A percentile compares a stretch with the other conserved stretches of the same genome.
These are phyloP conservation scores for Eumerus sabulonum DNA, from an alignment of 2,888 invertebrate genomes.

Conservation along the genomic window DNA sequence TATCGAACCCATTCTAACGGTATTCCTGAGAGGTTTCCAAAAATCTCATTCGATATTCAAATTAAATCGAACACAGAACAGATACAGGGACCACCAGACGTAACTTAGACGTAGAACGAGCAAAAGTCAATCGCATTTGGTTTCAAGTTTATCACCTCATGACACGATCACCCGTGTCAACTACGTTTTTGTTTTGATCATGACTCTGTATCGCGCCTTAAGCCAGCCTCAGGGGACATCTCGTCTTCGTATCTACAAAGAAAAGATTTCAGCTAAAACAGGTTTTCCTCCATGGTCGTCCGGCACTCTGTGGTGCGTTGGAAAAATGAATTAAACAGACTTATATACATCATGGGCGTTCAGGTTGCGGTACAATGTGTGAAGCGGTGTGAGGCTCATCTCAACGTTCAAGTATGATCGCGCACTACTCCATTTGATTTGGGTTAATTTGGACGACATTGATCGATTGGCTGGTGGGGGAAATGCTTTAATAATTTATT, in stretches of 20 bases:
- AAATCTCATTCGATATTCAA: too few relatives aligned
- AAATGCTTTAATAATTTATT: not conserved
- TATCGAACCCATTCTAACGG: too few relatives aligned
- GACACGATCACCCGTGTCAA: too few relatives aligned
- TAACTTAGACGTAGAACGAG: too few relatives aligned
- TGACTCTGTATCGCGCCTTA: not conserved
- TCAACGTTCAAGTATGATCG: too few relatives aligned
- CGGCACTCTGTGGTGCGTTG: too few relatives aligned
- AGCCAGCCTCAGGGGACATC: not conserved
- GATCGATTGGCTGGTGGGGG: not conserved
- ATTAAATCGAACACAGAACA: too few relatives aligned
- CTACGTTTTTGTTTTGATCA: slow-evolving; percentile 9
- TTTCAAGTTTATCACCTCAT: too few relatives aligned
- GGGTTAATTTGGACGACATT: slow-evolving; percentile 3
- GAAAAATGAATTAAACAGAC: slow-evolving; percentile 6
- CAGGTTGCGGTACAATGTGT: slow-evolving; percentile 50
- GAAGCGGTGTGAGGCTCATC: slow-evolving; percentile 33
- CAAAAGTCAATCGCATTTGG: too few relatives aligned
- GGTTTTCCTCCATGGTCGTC: not conserved
- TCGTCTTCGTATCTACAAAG: not conserved
- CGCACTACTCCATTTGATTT: not conserved
- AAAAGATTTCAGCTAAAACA: not conserved
- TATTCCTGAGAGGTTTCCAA: too few relatives aligned
- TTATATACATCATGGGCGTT: slow-evolving; percentile 29
- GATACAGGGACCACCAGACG: too few relatives aligned